Percentiles rank a stretch among this genome's conserved stretches.
phyloP scores from a whole-genome alignment of 2,888 invertebrate genomes.

The Anorthoa munda region DNA sequence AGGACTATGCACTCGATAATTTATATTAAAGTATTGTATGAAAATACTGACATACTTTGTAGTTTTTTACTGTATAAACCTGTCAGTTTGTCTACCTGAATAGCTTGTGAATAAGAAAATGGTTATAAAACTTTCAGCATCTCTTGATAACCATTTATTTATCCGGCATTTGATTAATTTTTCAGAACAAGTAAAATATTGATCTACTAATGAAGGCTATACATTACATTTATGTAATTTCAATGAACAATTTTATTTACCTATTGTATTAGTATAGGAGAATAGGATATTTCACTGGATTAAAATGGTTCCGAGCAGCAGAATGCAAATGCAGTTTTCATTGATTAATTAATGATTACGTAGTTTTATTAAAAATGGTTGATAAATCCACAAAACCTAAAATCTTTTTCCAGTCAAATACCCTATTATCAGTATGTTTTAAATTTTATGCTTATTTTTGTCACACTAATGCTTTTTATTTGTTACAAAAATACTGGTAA shows the following conservation, averaged over 20 bases:
- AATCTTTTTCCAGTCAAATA: background rate
- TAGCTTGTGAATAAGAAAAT: constrained; percentile 5
- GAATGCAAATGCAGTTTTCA: background rate
- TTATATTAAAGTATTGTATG: constrained; percentile 19
- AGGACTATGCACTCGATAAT: constrained; percentile 29
- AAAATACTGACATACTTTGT: constrained; percentile 15
- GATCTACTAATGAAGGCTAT: background rate
- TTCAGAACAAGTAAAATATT: constrained; percentile 16
- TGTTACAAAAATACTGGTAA: background rate
- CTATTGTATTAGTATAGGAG: constrained; percentile 6
- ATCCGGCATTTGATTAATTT: constrained; percentile 11
- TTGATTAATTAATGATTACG: background rate
- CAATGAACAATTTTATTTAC: constrained; percentile 8
- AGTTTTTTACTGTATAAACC: constrained; percentile 25
- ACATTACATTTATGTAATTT: constrained; percentile 8
- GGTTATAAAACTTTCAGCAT: constrained; percentile 13
- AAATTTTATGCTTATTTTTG: constrained; percentile 13
- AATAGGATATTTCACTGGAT: constrained; percentile 18
- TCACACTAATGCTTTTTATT: constrained; percentile 10
- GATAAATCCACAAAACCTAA: background rate
- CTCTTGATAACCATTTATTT: background rate
- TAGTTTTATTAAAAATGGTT: background rate
- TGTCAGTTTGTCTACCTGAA: constrained; percentile 20
- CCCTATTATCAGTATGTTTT: background rate
- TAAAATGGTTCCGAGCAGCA: background rate